These are phyloP conservation scores for Boloria selene DNA, from an alignment of 2,888 invertebrate genomes.

Conservation along the genomic window DNA sequence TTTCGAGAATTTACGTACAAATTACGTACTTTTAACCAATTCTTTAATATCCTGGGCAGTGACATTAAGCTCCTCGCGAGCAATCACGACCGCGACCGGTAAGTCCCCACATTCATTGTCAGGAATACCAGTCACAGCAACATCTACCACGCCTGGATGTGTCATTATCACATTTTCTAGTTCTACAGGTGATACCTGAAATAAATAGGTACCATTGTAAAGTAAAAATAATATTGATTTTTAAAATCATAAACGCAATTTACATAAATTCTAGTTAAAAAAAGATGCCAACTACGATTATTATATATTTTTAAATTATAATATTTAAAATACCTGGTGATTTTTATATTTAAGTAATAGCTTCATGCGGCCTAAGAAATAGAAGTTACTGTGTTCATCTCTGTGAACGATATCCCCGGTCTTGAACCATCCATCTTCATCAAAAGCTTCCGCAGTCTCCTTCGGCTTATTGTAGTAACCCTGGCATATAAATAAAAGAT, in stretches of 20 bases:
- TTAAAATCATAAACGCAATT: no score
- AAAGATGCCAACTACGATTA: neutral
- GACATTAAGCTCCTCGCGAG: constrained; percentile 38
- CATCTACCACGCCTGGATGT: constrained; percentile 57
- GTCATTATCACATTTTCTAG: constrained; percentile 54
- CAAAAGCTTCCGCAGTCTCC: constrained; percentile 67
- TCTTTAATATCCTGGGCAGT: constrained; percentile 58
- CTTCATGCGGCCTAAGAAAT: constrained; percentile 76
- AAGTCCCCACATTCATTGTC: constrained; percentile 55
- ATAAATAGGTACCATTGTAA: neutral
- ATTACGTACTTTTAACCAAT: constrained; percentile 54
- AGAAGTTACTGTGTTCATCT: constrained; percentile 74
- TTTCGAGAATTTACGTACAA: no score
- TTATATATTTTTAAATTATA: neutral
- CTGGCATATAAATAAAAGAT: constrained; percentile 40
- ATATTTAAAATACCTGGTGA: constrained; percentile 62
- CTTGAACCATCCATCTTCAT: constrained; percentile 72
- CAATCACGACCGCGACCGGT: constrained; percentile 58
- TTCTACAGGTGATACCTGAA: constrained; percentile 60
- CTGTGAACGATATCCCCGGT: constrained; percentile 78
- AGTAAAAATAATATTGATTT: neutral
- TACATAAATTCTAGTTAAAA: no score
- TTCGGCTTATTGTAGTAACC: constrained; percentile 70
- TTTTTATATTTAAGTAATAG: constrained; percentile 75
- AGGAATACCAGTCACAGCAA: constrained; percentile 55